phyloP scores from a whole-genome alignment of 2,113 vertebrate genomes.

The Python bivittatus region DNA sequence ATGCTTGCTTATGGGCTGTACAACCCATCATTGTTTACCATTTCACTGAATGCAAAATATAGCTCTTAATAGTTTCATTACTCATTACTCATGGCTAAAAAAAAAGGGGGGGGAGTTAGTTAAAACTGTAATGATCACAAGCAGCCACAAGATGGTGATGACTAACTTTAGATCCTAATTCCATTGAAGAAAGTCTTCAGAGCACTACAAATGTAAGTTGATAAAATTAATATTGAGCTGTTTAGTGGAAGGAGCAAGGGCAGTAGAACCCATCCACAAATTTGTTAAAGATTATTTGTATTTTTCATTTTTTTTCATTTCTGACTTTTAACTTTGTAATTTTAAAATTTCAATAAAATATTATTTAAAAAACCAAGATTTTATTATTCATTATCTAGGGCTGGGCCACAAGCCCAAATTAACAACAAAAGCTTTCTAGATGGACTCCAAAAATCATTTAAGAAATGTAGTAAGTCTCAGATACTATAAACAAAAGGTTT shows the following conservation, averaged over 20 bases:
- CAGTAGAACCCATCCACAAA: neutral
- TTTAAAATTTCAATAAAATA: neutral
- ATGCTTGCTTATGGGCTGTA: neutral
- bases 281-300: neutral
- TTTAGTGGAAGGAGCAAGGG: neutral
- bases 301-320: too few species aligned
- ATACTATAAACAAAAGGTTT: neutral
- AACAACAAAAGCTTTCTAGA: neutral
- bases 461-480: neutral
- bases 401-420: neutral
- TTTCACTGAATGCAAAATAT: neutral
- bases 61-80: neutral
- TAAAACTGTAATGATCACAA: conserved; percentile 31
- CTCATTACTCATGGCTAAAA: neutral
- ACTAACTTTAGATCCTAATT: neutral
- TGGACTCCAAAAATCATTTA: neutral
- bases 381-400: neutral
- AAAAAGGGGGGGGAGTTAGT: neutral
- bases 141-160: conserved; percentile 54
- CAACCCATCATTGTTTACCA: neutral
- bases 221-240: neutral
- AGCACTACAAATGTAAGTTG: neutral
- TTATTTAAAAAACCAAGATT: neutral
- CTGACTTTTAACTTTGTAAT: too few species aligned
- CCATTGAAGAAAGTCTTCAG: neutral